phyloP scores from a whole-genome alignment of 2,797 vertebrate genomes.

The Cirrhinus molitorella region DNA sequence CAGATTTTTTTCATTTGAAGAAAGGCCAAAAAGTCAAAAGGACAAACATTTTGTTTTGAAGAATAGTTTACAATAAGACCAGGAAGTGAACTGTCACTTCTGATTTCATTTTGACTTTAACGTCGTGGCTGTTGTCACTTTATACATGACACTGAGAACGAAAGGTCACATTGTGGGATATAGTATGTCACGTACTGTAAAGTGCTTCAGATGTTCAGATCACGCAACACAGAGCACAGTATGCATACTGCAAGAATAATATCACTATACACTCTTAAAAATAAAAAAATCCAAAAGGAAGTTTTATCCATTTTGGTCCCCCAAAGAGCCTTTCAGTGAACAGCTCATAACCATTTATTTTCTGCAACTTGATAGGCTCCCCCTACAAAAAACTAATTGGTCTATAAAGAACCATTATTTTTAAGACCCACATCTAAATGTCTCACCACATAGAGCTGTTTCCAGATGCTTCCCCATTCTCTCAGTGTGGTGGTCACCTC shows the following conservation, averaged over 20 bases:
- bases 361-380: no score
- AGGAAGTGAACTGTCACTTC: neutral
- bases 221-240: neutral
- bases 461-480: constrained; percentile 98
- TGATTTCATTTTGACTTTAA: constrained; percentile 1
- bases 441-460: constrained; percentile 92
- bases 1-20: no score
- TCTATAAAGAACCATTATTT: no score
- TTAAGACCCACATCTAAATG: neutral
- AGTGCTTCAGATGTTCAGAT: neutral
- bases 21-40: no score
- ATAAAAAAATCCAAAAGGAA: neutral
- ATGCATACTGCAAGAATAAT: neutral
- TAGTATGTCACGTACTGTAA: neutral
- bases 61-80: neutral
- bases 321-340: neutral
- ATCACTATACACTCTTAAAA: neutral
- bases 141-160: neutral
- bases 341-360: neutral
- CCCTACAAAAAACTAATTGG: no score
- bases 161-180: neutral
- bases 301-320: neutral
- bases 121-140: neutral
- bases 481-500: constrained; percentile 95
- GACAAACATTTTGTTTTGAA: no score